Conservation (phyloP, 2,888 invertebrate species). For the Capitulum mitella region DNA sequence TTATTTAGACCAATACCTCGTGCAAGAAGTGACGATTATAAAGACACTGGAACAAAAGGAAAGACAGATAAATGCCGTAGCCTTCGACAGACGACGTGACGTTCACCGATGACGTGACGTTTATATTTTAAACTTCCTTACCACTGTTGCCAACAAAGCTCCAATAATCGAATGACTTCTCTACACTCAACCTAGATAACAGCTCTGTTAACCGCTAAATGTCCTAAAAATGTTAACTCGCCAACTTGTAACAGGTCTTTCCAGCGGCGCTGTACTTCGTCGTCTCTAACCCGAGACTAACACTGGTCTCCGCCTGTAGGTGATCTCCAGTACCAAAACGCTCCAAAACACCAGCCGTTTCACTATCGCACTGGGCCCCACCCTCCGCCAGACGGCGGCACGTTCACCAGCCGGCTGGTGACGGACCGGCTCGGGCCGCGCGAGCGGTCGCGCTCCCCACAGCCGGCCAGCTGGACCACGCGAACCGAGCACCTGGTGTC, state of each 20-base stretch:
- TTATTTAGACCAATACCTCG: too few relatives aligned
- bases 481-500: too few relatives aligned
- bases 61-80: too few relatives aligned
- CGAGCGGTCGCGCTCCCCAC: not conserved
- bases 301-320: not conserved
- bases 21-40: too few relatives aligned
- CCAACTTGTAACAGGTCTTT: not conserved
- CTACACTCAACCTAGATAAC: not conserved
- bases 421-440: not conserved
- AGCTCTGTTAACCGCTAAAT: not conserved
- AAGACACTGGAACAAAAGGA: too few relatives aligned
- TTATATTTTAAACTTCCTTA: too few relatives aligned
- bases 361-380: not conserved
- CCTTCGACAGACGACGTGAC: too few relatives aligned
- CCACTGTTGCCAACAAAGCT: too few relatives aligned
- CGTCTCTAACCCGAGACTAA: constrained; percentile 7
- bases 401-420: not conserved
- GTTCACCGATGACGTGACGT: too few relatives aligned
- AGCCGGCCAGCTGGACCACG: not conserved
- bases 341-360: not conserved
- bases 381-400: not conserved
- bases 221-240: not conserved
- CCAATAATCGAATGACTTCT: too few relatives aligned
- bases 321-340: not conserved
- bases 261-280: not conserved